Conservation (phyloP, 2,113 vertebrate genomes). For the Solea senegalensis region DNA sequence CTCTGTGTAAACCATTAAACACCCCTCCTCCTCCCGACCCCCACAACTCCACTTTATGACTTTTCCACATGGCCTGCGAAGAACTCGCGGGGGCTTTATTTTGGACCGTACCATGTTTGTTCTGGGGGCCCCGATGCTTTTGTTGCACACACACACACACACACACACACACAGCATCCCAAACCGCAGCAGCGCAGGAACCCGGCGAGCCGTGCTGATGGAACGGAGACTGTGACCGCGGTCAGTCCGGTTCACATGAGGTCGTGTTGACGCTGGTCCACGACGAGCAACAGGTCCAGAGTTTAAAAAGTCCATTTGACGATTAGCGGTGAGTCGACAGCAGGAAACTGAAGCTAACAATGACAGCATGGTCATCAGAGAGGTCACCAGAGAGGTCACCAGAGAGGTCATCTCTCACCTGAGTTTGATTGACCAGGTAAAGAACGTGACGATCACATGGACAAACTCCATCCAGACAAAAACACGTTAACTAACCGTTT, state of each 20-base stretch:
- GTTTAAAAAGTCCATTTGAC: constrained; percentile 27
- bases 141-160: constrained; percentile 42
- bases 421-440: background rate
- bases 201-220: constrained; percentile 45
- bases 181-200: constrained; percentile 72
- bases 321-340: constrained; percentile 47
- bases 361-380: constrained; percentile 3
- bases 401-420: constrained; percentile 26
- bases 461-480: no score
- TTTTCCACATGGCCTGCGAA: constrained; percentile 83
- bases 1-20: constrained; percentile 79
- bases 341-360: constrained; percentile 20
- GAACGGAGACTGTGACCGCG: constrained; percentile 60
- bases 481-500: no score
- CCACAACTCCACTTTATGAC: constrained; percentile 78
- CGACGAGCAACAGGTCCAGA: constrained; percentile 13
- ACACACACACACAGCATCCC: constrained; percentile 62
- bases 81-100: constrained; percentile 80
- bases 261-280: constrained; percentile 39
- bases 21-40: constrained; percentile 69
- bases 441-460: no score
- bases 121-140: constrained; percentile 63
- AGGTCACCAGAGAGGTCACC: constrained; percentile 36
- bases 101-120: constrained; percentile 81
- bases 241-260: constrained; percentile 67